Evolutionary conservation across 2,113 vertebrate species (phyloP).

Genomic region (Pica pica): DNA sequence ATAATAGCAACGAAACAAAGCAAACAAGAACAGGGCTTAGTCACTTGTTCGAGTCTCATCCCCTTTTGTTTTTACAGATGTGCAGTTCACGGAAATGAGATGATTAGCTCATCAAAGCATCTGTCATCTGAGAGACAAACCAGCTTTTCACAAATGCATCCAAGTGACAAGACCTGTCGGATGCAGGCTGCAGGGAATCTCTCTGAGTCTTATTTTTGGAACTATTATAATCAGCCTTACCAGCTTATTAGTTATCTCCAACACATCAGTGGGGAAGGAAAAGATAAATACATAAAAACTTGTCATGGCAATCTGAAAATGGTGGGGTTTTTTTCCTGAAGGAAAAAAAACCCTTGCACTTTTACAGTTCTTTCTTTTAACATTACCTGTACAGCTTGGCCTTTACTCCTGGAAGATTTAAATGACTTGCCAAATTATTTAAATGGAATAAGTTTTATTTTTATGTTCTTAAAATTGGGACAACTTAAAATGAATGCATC

Average conservation of each 20-base stretch:
- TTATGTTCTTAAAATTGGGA: neutral
- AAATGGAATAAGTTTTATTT: neutral
- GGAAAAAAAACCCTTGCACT: neutral
- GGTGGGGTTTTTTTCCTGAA: neutral
- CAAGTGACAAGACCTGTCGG: conserved; percentile 46
- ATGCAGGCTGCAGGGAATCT: conserved; percentile 33
- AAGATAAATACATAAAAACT: neutral
- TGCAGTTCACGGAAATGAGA: conserved; percentile 48
- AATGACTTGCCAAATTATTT: neutral
- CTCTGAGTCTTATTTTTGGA: conserved; percentile 31
- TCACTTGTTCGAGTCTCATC: conserved; percentile 26
- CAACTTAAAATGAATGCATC: neutral
- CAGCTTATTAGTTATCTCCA: conserved; percentile 24
- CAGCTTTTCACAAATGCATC: conserved; percentile 35
- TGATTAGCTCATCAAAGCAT: conserved; percentile 63
- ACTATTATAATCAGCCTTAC: conserved; percentile 19
- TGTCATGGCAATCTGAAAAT: neutral
- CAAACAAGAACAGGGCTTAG: conserved; percentile 35
- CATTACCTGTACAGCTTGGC: neutral
- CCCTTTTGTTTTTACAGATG: conserved; percentile 61
- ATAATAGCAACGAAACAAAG: neutral
- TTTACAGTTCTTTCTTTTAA: neutral
- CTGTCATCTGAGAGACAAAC: conserved; percentile 60
- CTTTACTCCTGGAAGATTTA: neutral
- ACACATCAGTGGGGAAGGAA: neutral